Percentiles rank a stretch among this genome's conserved stretches.
Conservation (phyloP, 1,140 invertebrate species). For the Nephila pilipes region DNA sequence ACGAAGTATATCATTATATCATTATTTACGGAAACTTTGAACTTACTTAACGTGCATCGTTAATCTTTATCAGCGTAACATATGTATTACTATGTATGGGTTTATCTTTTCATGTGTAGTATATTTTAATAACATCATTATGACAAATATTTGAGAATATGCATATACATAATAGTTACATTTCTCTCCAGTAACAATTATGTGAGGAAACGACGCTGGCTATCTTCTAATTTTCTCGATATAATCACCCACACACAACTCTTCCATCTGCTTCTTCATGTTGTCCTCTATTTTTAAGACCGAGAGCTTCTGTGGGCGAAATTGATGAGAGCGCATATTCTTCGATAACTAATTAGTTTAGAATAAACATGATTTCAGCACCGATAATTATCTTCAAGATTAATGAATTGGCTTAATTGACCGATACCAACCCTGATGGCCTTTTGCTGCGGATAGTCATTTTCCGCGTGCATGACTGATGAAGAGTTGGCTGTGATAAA, state of each 20-base stretch:
- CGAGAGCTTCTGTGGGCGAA: background rate
- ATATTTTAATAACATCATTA: no score
- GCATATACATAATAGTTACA: no score
- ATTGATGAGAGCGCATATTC: conserved; percentile 9
- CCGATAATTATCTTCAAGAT: conserved; percentile 41
- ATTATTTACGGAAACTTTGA: no score
- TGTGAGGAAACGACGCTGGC: no score
- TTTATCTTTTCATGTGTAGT: no score
- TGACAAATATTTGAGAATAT: no score
- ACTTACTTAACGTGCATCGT: no score
- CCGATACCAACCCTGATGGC: conserved; percentile 18
- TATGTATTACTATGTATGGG: no score
- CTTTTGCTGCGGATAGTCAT: background rate
- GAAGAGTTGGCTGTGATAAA: background rate
- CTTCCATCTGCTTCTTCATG: background rate
- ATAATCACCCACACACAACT: background rate
- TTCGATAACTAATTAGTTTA: conserved; percentile 37
- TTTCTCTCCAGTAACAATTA: no score
- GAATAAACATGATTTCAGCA: conserved; percentile 53
- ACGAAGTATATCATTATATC: no score
- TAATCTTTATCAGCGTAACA: no score
- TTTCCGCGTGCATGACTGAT: background rate
- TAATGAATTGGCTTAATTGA: conserved; percentile 53
- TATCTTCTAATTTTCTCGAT: background rate
- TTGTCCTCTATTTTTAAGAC: conserved; percentile 1